Evolutionary conservation across 1,140 invertebrate genomes (phyloP).

Genomic region (Atta cephalotes): DNA sequence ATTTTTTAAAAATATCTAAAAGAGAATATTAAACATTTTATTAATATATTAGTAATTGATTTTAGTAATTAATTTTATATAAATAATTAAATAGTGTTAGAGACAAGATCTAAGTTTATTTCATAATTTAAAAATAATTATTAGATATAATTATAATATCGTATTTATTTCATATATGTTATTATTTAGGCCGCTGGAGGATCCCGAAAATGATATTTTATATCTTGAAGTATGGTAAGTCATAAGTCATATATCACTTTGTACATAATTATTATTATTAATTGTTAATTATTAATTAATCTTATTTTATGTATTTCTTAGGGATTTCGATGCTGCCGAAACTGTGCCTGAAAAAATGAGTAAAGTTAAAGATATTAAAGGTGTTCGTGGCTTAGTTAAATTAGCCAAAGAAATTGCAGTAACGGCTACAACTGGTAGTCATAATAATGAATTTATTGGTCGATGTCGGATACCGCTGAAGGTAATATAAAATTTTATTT

Average conservation of each 20-base stretch:
- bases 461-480: conserved; percentile 93
- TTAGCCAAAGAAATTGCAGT: conserved; percentile 98
- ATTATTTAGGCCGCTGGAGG: conserved; percentile 88
- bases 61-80: background rate
- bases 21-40: conserved; percentile 8
- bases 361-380: conserved; percentile 94
- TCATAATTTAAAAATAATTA: background rate
- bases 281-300: background rate
- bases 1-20: background rate
- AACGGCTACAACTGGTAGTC: conserved; percentile 96
- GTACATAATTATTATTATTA: conserved; percentile 6
- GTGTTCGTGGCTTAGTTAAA: conserved; percentile 93
- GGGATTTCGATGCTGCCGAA: conserved; percentile 96
- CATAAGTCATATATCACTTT: conserved; percentile 59
- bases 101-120: background rate
- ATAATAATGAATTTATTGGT: conserved; percentile 98
- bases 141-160: background rate
- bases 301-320: conserved; percentile 79
- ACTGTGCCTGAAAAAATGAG: conserved; percentile 95
- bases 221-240: conserved; percentile 92
- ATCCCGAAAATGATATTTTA: conserved; percentile 89
- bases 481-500: conserved; percentile 85
- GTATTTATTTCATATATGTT: background rate
- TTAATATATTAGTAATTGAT: background rate
- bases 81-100: background rate